A percentile compares a stretch with the other conserved stretches of the same genome.
Evolutionary conservation across 2,113 vertebrate genomes (phyloP).

Genomic region (Xiphophorus couchianus): DNA sequence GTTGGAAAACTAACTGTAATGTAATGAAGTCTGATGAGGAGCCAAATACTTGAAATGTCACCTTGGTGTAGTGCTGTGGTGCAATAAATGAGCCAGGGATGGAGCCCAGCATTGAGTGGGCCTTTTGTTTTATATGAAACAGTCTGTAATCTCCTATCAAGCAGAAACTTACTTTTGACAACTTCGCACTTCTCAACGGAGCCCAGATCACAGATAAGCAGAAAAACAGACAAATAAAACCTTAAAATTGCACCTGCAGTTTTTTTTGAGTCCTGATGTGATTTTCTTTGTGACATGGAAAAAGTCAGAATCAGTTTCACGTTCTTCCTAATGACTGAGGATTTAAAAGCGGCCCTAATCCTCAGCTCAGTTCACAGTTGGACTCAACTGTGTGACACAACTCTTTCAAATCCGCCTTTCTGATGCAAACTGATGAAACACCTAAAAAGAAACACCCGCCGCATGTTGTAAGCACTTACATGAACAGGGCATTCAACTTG

Average conservation of each 20-base stretch:
- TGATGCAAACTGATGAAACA: slow-evolving; percentile 59
- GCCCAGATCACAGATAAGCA: background rate
- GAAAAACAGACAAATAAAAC: background rate
- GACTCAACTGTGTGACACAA: slow-evolving; percentile 19
- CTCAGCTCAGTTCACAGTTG: slow-evolving; percentile 34
- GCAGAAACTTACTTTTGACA: background rate
- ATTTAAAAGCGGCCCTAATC: slow-evolving; percentile 31
- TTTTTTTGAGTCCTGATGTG: background rate
- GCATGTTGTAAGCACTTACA: slow-evolving; percentile 5
- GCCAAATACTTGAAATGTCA: background rate
- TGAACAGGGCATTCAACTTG: background rate
- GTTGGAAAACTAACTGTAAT: background rate
- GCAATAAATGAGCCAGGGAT: background rate
- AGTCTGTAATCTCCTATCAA: background rate
- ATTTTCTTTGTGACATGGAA: slow-evolving; percentile 5
- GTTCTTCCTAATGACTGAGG: slow-evolving; percentile 9
- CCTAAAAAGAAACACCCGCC: slow-evolving; percentile 4
- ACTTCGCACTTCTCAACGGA: background rate
- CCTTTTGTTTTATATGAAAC: background rate
- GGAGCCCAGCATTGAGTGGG: background rate
- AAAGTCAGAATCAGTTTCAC: slow-evolving; percentile 7
- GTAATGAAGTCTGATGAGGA: too few relatives aligned
- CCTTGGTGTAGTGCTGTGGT: background rate
- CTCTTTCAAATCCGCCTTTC: slow-evolving; percentile 41
- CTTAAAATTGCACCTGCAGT: background rate